Percentiles rank a stretch among this genome's conserved stretches.
phyloP scores from a whole-genome alignment of 2,113 vertebrate genomes.

The Istiophorus platypterus region DNA sequence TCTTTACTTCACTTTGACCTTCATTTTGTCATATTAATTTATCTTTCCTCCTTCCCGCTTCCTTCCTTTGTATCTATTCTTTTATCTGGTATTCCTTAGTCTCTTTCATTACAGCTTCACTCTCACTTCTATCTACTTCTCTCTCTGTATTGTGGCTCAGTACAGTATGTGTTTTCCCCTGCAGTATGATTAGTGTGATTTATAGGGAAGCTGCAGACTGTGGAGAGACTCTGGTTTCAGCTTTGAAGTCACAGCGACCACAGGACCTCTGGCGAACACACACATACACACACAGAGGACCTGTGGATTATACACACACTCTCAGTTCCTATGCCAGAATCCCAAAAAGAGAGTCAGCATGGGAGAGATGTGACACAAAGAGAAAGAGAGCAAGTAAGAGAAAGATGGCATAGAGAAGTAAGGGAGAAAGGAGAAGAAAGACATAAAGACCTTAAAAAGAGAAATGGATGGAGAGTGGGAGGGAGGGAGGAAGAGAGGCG shows the following conservation, averaged over 20 bases:
- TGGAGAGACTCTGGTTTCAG: conserved; percentile 85
- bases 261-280: conserved; percentile 82
- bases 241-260: conserved; percentile 88
- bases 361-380: conserved; percentile 39
- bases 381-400: conserved; percentile 34
- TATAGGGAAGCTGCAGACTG: conserved; percentile 84
- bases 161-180: conserved; percentile 53
- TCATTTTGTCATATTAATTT: not conserved
- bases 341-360: conserved; percentile 48
- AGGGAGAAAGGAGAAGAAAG: conserved; percentile 9
- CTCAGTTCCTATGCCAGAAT: conserved; percentile 65
- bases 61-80: not conserved
- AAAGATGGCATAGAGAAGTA: conserved; percentile 36
- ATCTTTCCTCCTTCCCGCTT: not conserved
- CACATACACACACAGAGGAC: conserved; percentile 75
- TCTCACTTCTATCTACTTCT: conserved; percentile 4
- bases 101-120: conserved; percentile 1
- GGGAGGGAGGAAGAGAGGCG: not conserved
- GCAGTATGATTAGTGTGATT: conserved; percentile 87
- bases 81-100: not conserved
- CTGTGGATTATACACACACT: conserved; percentile 55
- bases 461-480: conserved; percentile 1
- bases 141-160: conserved; percentile 39
- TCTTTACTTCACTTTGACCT: not conserved
- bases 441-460: conserved; percentile 49